Percentiles rank a stretch among this genome's conserved stretches.
These are phyloP conservation scores for Lepisosteus oculatus DNA, from an alignment of 2,113 vertebrate genomes.

Conservation along the genomic window DNA sequence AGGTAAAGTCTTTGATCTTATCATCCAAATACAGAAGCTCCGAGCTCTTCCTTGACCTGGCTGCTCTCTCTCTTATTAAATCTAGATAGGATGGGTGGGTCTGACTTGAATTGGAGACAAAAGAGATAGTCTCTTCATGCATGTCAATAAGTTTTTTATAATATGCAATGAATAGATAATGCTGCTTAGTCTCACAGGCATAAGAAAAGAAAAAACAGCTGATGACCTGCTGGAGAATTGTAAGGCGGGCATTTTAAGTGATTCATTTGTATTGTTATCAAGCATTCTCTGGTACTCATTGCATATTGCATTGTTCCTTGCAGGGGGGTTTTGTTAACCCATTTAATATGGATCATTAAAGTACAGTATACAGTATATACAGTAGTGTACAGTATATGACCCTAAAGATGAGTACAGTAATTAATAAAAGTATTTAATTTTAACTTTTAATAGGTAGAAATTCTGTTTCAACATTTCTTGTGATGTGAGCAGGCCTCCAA, in stretches of 20 bases:
- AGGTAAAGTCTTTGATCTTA: background rate
- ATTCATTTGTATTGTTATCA: background rate
- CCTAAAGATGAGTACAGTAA: background rate
- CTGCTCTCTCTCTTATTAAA: background rate
- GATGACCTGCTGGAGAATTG: background rate
- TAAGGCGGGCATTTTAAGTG: slow-evolving; percentile 2
- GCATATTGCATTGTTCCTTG: background rate
- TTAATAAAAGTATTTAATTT: slow-evolving; percentile 9
- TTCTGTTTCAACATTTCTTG: background rate
- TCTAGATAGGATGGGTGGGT: background rate
- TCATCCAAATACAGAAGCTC: background rate
- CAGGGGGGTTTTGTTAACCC: background rate
- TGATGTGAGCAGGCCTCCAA: background rate
- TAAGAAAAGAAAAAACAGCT: background rate
- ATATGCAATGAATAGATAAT: background rate
- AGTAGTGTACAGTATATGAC: background rate
- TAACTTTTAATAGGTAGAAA: background rate
- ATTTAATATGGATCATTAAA: too few species aligned
- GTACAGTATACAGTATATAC: too few species aligned
- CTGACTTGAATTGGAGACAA: slow-evolving; percentile 1
- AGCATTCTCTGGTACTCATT: too few species aligned
- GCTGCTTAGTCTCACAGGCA: background rate
- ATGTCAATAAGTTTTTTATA: slow-evolving; percentile 7
- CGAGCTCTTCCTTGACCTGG: background rate
- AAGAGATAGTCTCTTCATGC: background rate